phyloP scores from a whole-genome alignment of 2,888 invertebrate genomes.

The Hirtodrosophila confusa region DNA sequence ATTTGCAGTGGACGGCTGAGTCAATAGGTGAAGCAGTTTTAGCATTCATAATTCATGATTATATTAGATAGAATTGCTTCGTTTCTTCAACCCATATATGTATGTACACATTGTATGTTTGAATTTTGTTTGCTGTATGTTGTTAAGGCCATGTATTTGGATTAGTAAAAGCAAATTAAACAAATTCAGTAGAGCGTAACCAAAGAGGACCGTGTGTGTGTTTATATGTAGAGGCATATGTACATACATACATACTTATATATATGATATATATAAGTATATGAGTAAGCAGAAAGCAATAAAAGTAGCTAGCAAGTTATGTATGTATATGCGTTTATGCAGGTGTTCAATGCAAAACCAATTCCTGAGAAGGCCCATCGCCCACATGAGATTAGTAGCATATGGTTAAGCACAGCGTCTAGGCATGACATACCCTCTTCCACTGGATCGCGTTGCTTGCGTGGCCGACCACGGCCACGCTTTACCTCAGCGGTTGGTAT shows the following conservation, averaged over 20 bases:
- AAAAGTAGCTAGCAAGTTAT: conserved; percentile 23
- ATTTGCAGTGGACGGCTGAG: too few relatives aligned
- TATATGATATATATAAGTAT: conserved; percentile 10
- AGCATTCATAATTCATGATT: too few relatives aligned
- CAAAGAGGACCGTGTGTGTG: conserved; percentile 26
- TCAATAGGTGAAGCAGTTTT: too few relatives aligned
- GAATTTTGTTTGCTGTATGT: background rate
- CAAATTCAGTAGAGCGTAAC: conserved; percentile 52
- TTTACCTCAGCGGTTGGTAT: conserved; percentile 81
- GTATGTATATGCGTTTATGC: conserved; percentile 2
- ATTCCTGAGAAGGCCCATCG: conserved; percentile 7
- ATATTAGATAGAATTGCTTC: too few relatives aligned
- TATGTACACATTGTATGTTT: too few relatives aligned
- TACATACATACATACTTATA: conserved; percentile 5
- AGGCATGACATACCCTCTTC: conserved; percentile 82
- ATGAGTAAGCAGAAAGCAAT: conserved; percentile 17
- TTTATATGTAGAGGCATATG: conserved; percentile 23
- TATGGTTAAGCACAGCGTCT: background rate
- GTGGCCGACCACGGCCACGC: conserved; percentile 84
- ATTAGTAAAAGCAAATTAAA: conserved; percentile 65
- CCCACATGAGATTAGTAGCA: conserved; percentile 20
- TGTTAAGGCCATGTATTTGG: conserved; percentile 2
- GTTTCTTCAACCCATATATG: too few relatives aligned
- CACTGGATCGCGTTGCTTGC: conserved; percentile 83
- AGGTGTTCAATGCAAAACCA: background rate